These are phyloP conservation scores for Tychaedon coryphoeus DNA, from an alignment of 2,113 vertebrate species.

Conservation along the genomic window DNA sequence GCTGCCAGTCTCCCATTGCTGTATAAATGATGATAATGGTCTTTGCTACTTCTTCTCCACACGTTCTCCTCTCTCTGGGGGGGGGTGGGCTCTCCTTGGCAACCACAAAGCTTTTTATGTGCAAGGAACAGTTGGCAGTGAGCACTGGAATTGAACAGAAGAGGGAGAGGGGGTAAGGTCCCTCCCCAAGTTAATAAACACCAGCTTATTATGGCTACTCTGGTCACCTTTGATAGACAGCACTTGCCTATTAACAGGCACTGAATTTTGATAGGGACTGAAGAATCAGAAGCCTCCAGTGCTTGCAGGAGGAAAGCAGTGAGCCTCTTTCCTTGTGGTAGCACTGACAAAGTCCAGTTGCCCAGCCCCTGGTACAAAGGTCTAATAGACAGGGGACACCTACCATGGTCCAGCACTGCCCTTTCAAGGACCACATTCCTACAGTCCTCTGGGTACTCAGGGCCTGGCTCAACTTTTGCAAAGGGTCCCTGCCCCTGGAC, in stretches of 20 bases:
- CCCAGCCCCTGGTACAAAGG: background rate
- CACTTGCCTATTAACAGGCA: background rate
- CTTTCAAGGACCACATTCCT: background rate
- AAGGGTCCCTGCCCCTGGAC: background rate
- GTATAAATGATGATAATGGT: constrained; percentile 49
- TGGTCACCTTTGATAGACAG: background rate
- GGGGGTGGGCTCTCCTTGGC: background rate
- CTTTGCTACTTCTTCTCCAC: constrained; percentile 51
- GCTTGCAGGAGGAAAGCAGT: background rate
- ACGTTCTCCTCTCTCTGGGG: background rate
- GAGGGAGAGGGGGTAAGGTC: background rate
- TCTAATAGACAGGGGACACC: background rate
- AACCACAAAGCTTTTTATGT: background rate
- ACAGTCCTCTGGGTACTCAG: background rate
- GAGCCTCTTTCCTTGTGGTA: background rate
- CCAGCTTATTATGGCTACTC: background rate
- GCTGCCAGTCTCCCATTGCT: constrained; percentile 50
- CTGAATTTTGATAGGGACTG: background rate
- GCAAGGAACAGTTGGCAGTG: background rate
- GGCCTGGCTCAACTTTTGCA: background rate
- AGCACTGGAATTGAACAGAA: background rate
- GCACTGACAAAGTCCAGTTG: background rate
- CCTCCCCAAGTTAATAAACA: background rate
- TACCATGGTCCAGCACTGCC: background rate
- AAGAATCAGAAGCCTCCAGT: background rate